Percentiles rank a stretch among this genome's conserved stretches.
These are phyloP conservation scores for Sander vitreus DNA, from an alignment of 2,113 vertebrate species.

Conservation along the genomic window DNA sequence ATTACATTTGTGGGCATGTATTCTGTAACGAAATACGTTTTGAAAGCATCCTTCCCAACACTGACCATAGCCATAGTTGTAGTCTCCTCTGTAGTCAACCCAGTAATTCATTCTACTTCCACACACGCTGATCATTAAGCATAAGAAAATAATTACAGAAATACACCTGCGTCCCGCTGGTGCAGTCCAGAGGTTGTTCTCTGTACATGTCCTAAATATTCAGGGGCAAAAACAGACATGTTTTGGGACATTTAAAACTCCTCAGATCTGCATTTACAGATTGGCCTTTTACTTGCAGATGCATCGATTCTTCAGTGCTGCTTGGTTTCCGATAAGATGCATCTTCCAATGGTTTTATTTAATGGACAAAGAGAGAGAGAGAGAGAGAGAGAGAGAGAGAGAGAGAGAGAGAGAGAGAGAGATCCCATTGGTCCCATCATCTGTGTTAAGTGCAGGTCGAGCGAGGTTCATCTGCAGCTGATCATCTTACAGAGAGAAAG, in stretches of 20 bases:
- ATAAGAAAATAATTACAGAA: neutral
- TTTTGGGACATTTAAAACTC: neutral
- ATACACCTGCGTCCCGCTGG: neutral
- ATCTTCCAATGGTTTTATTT: slow-evolving; percentile 22
- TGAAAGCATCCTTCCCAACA: too few relatives aligned
- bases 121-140: neutral
- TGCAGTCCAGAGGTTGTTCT: neutral
- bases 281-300: neutral
- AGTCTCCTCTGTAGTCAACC: neutral
- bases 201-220: neutral
- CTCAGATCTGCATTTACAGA: neutral
- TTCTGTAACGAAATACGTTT: too few relatives aligned
- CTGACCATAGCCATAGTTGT: neutral
- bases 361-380: slow-evolving; percentile 16
- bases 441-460: slow-evolving; percentile 53
- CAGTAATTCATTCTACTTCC: neutral
- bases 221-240: neutral
- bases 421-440: slow-evolving; percentile 37
- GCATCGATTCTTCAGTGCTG: neutral
- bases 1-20: too few relatives aligned
- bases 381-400: slow-evolving; percentile 10
- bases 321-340: slow-evolving; percentile 9
- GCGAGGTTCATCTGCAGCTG: slow-evolving; percentile 43
- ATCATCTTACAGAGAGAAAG: slow-evolving; percentile 47
- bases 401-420: slow-evolving; percentile 16